Conservation (phyloP, 2,888 invertebrate genomes). For the Microchrysa polita region DNA sequence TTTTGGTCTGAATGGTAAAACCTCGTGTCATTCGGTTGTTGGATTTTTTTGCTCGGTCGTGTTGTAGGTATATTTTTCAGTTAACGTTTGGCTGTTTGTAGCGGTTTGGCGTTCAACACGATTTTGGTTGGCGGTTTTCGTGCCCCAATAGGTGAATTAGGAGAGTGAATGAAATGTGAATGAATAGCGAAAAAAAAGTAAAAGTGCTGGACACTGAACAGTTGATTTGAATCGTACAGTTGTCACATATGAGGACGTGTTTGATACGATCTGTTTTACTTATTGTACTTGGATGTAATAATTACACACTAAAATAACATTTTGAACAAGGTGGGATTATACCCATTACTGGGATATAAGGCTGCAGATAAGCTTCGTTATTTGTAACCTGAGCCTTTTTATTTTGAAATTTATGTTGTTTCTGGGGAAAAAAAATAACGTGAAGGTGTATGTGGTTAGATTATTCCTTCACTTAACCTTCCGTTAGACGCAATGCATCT, state of each 20-base stretch:
- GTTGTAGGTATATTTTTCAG: slow-evolving; percentile 12
- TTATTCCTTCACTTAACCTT: too few species aligned
- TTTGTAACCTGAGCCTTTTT: too few species aligned
- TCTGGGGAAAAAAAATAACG: too few species aligned
- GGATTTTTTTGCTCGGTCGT: slow-evolving; percentile 14
- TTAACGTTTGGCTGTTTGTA: slow-evolving; percentile 38
- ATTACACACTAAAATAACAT: too few species aligned
- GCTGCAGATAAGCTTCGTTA: too few species aligned
- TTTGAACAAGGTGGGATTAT: too few species aligned
- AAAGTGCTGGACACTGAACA: not conserved
- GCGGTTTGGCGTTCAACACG: slow-evolving; percentile 48
- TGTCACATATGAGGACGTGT: not conserved
- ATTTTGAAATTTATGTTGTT: too few species aligned
- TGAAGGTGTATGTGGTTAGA: too few species aligned
- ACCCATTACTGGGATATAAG: too few species aligned
- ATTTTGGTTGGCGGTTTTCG: slow-evolving; percentile 50
- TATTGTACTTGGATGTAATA: too few species aligned
- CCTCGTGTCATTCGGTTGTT: slow-evolving; percentile 8
- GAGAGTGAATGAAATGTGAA: slow-evolving; percentile 10
- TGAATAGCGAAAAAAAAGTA: not conserved
- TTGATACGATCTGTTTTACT: too few species aligned
- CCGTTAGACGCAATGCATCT: too few species aligned
- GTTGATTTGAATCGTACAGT: not conserved
- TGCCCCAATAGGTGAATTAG: slow-evolving; percentile 48
- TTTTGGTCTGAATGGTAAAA: slow-evolving; percentile 46